These are phyloP conservation scores for Tichodroma muraria DNA, from an alignment of 2,113 vertebrate species.

Conservation along the genomic window DNA sequence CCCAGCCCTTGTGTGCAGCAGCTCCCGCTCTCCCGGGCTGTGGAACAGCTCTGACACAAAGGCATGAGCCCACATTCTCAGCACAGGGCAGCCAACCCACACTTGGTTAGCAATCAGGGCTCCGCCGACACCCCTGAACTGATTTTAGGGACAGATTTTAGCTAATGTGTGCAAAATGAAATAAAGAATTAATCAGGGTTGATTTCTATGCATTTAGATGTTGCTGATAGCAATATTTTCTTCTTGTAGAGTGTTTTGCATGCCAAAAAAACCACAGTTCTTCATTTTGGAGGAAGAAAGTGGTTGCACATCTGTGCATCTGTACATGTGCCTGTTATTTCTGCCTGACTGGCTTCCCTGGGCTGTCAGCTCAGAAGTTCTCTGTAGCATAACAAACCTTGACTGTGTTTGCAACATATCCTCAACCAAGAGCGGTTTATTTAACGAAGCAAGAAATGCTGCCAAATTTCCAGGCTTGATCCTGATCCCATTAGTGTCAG, in stretches of 20 bases:
- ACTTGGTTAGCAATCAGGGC: not conserved
- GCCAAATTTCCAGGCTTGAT: not conserved
- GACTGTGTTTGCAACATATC: not conserved
- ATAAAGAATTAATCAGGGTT: not conserved
- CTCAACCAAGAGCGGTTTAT: not conserved
- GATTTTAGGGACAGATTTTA: not conserved
- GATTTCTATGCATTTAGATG: not conserved
- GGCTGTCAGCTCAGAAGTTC: not conserved
- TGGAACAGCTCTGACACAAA: not conserved
- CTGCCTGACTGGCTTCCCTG: not conserved
- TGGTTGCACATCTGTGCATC: not conserved
- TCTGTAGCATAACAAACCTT: not conserved
- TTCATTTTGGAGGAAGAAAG: not conserved
- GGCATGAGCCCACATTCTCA: not conserved
- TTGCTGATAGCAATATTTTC: not conserved
- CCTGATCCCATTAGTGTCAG: not conserved
- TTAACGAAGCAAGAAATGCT: not conserved
- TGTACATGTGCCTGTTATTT: not conserved
- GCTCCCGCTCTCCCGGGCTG: fast-evolving
- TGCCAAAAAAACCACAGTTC: not conserved
- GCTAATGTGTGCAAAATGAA: not conserved
- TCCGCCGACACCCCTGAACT: not conserved
- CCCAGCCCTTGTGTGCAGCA: not conserved
- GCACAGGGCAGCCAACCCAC: not conserved
- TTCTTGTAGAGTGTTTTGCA: not conserved